A percentile compares a stretch with the other conserved stretches of the same genome.
Conservation (phyloP, 2,797 vertebrate genomes). For the Trachops cirrhosus region DNA sequence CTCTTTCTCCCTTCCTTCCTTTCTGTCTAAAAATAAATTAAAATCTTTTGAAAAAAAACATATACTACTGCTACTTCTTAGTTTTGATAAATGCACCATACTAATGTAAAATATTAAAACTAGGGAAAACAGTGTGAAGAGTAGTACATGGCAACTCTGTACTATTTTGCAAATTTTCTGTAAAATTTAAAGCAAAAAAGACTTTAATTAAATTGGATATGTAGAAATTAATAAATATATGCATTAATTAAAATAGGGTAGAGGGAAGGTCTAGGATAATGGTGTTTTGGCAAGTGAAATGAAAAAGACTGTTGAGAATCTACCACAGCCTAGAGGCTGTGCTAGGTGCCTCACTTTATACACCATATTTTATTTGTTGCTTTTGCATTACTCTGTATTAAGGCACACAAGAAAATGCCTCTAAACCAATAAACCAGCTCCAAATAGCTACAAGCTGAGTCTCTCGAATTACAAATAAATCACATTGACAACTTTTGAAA, state of each 20-base stretch:
- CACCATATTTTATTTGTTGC: not conserved
- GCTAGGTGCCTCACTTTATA: not conserved
- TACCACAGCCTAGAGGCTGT: not conserved
- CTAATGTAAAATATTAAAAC: not conserved
- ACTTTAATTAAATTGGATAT: not conserved
- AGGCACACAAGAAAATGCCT: not conserved
- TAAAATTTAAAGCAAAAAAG: not conserved
- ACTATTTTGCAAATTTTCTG: not conserved
- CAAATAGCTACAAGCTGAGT: not conserved
- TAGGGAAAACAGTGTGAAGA: not conserved
- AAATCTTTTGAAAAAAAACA: not conserved
- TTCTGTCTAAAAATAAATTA: too few relatives aligned
- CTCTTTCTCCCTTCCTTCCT: too few relatives aligned
- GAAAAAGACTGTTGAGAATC: not conserved
- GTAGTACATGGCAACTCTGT: fast-evolving
- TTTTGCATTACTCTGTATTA: not conserved
- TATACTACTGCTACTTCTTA: not conserved
- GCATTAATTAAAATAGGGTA: not conserved
- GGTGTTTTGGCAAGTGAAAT: not conserved
- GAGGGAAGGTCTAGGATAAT: not conserved
- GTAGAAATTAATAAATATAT: not conserved
- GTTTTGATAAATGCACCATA: not conserved
- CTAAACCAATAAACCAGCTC: conserved; percentile 22
- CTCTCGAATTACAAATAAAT: conserved; percentile 48
- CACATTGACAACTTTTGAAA: conserved; percentile 45